These are phyloP conservation scores for Ceratothoa steindachneri DNA, from an alignment of 2,888 invertebrate species.

Conservation along the genomic window DNA sequence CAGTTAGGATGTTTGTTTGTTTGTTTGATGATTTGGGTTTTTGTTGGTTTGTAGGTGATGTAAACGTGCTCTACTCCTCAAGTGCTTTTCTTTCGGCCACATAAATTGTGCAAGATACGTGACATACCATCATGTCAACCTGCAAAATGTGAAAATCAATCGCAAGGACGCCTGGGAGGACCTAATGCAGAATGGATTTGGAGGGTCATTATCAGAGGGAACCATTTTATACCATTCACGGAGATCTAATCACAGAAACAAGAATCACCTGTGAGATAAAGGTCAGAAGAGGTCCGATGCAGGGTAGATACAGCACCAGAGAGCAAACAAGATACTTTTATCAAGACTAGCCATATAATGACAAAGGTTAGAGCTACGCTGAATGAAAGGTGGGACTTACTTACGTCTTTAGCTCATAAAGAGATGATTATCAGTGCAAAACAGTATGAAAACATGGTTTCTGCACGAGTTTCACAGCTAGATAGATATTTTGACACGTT, in stretches of 20 bases:
- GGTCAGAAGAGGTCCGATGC: slow-evolving; percentile 11
- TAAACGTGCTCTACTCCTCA: slow-evolving; percentile 1
- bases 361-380: slow-evolving; percentile 2
- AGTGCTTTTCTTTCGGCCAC: slow-evolving; percentile 15
- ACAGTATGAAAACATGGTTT: neutral
- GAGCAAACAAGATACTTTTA: neutral
- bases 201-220: neutral
- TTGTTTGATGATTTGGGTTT: too few relatives aligned
- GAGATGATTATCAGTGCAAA: slow-evolving; percentile 3
- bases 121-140: slow-evolving; percentile 10
- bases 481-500: slow-evolving; percentile 3
- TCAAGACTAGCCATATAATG: slow-evolving; percentile 16
- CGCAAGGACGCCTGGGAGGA: slow-evolving; percentile 10
- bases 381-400: neutral
- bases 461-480: neutral
- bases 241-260: slow-evolving; percentile 1
- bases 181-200: slow-evolving; percentile 5
- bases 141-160: neutral
- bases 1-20: too few relatives aligned
- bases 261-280: slow-evolving; percentile 15
- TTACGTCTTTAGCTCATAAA: neutral
- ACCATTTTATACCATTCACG: slow-evolving; percentile 10
- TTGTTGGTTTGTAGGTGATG: too few relatives aligned
- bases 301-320: slow-evolving; percentile 7
- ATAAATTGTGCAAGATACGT: slow-evolving; percentile 14